phyloP scores from a whole-genome alignment of 2,113 vertebrate genomes.

The Takifugu flavidus region DNA sequence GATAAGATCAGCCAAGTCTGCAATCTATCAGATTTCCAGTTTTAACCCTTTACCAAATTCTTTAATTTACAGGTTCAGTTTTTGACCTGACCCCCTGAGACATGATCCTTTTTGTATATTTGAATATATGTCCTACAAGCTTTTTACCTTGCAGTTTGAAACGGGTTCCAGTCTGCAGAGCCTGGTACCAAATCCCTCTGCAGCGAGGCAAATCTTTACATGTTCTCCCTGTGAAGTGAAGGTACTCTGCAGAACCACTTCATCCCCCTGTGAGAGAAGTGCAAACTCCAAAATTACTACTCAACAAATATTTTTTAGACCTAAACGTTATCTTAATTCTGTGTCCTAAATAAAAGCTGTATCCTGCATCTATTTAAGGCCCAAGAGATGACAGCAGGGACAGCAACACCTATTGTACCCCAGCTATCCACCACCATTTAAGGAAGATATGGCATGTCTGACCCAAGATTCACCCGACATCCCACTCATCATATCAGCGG shows the following conservation, averaged over 20 bases:
- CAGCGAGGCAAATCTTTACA: slow-evolving; percentile 89
- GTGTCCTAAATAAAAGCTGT: slow-evolving; percentile 16
- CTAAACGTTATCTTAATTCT: slow-evolving; percentile 39
- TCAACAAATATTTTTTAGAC: background rate
- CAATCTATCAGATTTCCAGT: no score
- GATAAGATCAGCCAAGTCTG: no score
- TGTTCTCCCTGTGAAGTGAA: slow-evolving; percentile 83
- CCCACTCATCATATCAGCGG: slow-evolving; percentile 64
- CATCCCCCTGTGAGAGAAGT: slow-evolving; percentile 79
- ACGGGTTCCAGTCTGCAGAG: slow-evolving; percentile 89
- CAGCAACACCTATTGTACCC: slow-evolving; percentile 51
- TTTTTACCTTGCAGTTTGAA: slow-evolving; percentile 88
- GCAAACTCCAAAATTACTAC: slow-evolving; percentile 5
- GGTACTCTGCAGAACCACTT: slow-evolving; percentile 89
- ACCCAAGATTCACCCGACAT: slow-evolving; percentile 44
- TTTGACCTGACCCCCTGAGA: no score
- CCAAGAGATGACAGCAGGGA: slow-evolving; percentile 24
- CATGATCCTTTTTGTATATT: no score
- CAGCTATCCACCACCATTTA: slow-evolving; percentile 43
- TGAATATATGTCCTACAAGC: background rate
- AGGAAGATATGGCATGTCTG: slow-evolving; percentile 40
- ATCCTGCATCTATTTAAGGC: slow-evolving; percentile 49
- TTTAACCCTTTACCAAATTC: no score
- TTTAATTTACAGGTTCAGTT: no score
- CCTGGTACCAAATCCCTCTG: slow-evolving; percentile 89